Base-by-base conservation (phyloP, 1,140 invertebrate species). In the Scylla paramamosain region DNA sequence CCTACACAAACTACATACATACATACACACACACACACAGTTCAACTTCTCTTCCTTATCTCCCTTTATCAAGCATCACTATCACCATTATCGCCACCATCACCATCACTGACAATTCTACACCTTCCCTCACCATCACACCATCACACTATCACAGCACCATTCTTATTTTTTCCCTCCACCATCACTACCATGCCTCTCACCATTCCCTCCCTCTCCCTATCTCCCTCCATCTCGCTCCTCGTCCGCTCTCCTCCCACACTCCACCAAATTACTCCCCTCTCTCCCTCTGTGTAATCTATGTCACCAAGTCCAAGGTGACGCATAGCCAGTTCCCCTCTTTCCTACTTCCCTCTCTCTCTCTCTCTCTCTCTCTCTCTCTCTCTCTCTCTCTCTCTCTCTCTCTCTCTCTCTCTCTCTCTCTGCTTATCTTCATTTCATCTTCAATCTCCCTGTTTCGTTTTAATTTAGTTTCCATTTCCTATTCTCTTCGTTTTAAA, bases 21-120 rank as follows among this genome's bases (percentile, higher is more conserved):
- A 91, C 89, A 91, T 20, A 90, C 88, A 90, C 39, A 90, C 88
- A 90, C 88, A 90, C 88, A 90, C 39, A 90, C 88, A 90, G 1
- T n/a, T 39, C 39, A 39, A 39, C 39, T 39, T 39, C 39, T 6
- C 39, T 4, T 59, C 52, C 10, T 20, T 59, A 59, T 59, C 52
- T 59, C 16, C 52, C 12, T 20, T 14, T 59, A 59, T 59, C 52
- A 59, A 59, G 10, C 52, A 3, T 1, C 52, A 12, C 16, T 12
- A 59, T 59, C 52, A 59, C 52, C 52, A 59, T 59, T 20, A 59
- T 14, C 52, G 10, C 52, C 16, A 59, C 16, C 52, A 59, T 59
- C 52, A 59, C 52, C 16, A 59, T 20, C 52, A 7, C 46, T 48
- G 6, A 48, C 46, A 7, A 10, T 48, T 14, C 46, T 48, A 59